Evolutionary conservation across 2,888 invertebrate genomes (phyloP), one percentile per base, ranked within the genome.

Genomic region (Peribatodes rhomboidaria): DNA sequence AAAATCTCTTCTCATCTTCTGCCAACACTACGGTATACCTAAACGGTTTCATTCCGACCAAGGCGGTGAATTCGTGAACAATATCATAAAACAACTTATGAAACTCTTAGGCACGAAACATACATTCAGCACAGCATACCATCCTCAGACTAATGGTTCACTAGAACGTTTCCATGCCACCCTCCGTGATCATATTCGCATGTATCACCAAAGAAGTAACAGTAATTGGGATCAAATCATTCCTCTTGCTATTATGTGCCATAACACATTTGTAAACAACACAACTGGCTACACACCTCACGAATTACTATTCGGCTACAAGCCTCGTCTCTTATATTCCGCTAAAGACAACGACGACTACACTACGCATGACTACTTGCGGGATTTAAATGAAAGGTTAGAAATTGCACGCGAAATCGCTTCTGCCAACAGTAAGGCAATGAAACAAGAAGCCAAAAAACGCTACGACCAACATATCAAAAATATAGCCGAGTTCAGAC

Each of bases 1-100:
- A 7, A 72, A 73, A 67, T n/a, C 70, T 27, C 47, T 81, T 16
- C 27, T 82, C 0, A 47, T 67, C 16, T 81, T 81, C 52, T 82
- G 79, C 35, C 79, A 81, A 76, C 79, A 82, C 35, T 81, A 70
- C 39, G 80, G 79, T 10, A 67, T 80, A 2, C 80, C 79, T 1
- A 79, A 78, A 63, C 58, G 80, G 8, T 78, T 81, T 20, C 83
- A 80, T 54, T 80, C 80, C 0, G 79, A 80, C 49, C 79, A 80
- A 75, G 82, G 79, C 9, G 73, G 75, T 1, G 80, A 81, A 70
- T 82, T 81, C 42, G 67, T 74, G 16, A 82, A 80, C 52, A 71
- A 58, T 9, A 50, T 76, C 0, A 55, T 80, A 2, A 82, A 81
- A 75, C 77, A 83, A 67, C 44, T 82, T 1, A 74, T 70, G 20